Evolutionary conservation across 2,888 invertebrate species (phyloP).

Genomic region (Hyposoter dolosus): DNA sequence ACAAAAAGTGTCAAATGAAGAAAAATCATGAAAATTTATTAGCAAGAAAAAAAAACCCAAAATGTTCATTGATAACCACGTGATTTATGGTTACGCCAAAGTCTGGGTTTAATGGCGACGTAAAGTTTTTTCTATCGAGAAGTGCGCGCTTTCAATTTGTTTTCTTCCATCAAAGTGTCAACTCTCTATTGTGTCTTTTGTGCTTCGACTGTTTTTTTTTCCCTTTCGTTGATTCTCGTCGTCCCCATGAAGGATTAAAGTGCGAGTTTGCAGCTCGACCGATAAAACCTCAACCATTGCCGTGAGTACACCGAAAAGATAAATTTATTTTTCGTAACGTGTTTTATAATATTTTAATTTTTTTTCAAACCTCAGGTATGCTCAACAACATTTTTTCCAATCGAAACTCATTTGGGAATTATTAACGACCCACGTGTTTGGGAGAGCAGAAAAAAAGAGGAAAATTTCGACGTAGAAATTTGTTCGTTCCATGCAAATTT

Average conservation of each 20-base stretch:
- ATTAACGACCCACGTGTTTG: too few relatives aligned
- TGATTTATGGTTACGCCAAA: constrained; percentile 59
- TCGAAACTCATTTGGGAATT: too few relatives aligned
- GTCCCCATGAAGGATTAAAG: constrained; percentile 65
- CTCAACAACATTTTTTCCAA: too few relatives aligned
- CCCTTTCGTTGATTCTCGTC: constrained; percentile 23
- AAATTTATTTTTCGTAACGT: background rate
- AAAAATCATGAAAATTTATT: constrained; percentile 18
- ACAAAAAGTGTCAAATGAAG: constrained; percentile 20
- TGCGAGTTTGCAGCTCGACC: constrained; percentile 56
- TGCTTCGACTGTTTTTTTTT: constrained; percentile 36
- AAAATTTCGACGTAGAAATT: background rate
- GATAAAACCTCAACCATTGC: constrained; percentile 37
- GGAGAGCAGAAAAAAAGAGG: background rate
- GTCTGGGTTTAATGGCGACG: constrained; percentile 39
- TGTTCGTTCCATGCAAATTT: background rate
- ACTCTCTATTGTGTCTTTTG: constrained; percentile 32
- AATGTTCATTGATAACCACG: constrained; percentile 48
- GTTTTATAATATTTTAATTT: too few relatives aligned
- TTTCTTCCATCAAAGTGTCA: constrained; percentile 16
- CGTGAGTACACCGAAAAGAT: constrained; percentile 46
- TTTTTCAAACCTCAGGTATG: too few relatives aligned
- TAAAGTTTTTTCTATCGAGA: constrained; percentile 32
- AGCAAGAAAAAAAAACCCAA: background rate
- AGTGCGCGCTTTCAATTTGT: constrained; percentile 37